Evolutionary conservation across 1,140 invertebrate species (phyloP), one percentile per base, ranked within the genome.

Genomic region (Maconellicoccus hirsutus): DNA sequence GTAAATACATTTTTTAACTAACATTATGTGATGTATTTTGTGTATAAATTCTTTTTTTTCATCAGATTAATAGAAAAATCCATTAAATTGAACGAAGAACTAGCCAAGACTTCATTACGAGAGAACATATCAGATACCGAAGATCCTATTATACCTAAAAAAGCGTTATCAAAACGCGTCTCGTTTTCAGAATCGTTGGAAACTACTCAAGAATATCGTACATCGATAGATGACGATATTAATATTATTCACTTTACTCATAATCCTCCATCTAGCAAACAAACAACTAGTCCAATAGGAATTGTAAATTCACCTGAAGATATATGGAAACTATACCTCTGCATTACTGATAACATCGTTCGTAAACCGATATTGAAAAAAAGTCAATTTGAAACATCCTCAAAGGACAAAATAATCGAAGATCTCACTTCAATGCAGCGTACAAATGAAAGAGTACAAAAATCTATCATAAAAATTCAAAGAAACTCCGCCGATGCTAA

Each of bases 121-220:
- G 10, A 2, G 6, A 52, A 16, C 61, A 4, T 16, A 6, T 23
- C 25, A 14, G 22, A 66, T 4, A 8, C 22, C 19, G 25, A 66
- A 59, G 21, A 22, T n/a, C 16, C 16, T 22, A 8, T 26, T 23
- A 25, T 14, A 16, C 25, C 19, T 12, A 10, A 66, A 23, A 66
- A 66, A 23, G 10, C 22, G 10, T 23, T 66, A 22, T 23, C 19
- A 16, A 66, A 66, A 66, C 25, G 61, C 3, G 21, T 25, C 25
- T 66, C 61, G 22, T 26, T 26, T 66, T 66, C 61, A 25, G 61
- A 66, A 23, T 66, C 61, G 3, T 23, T 66, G 16, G 25, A 66
- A 23, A 66, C 19, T 16, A 16, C 42, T 52, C 10, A 52, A 52
- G 42, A 52, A 52, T 52, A 8, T 19, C 3, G 6, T 4, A 52